phyloP scores from a whole-genome alignment of 35 echinoderm and acorn worm species.

The Apostichopus parvimensis region DNA sequence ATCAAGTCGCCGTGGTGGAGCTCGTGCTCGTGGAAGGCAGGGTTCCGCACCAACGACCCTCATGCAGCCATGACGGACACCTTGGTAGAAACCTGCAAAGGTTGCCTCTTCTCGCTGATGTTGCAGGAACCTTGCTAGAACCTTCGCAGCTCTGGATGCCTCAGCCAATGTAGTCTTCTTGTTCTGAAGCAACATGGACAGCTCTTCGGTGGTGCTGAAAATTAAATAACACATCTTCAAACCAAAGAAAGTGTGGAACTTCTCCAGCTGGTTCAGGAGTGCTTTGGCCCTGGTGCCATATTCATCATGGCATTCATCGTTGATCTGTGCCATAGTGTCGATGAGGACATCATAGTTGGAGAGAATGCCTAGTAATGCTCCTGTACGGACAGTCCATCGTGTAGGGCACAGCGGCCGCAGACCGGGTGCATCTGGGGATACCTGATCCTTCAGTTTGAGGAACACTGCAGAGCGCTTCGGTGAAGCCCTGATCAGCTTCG shows the following conservation, averaged over 20 bases:
- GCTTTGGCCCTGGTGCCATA: not conserved
- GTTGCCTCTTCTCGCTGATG: not conserved
- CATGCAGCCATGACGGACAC: not conserved
- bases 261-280: slow-evolving; percentile 1
- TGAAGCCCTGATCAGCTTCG: slow-evolving; percentile 35
- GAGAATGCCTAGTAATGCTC: slow-evolving; percentile 43
- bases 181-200: slow-evolving; percentile 12
- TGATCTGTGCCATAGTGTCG: slow-evolving; percentile 26
- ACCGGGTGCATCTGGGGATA: not conserved
- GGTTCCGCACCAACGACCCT: not conserved
- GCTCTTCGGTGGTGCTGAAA: slow-evolving; percentile 26
- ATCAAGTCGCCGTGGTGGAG: slow-evolving; percentile 5
- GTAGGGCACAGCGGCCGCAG: slow-evolving; percentile 50
- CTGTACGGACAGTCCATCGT: slow-evolving; percentile 60
- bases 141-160: not conserved
- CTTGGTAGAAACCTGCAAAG: slow-evolving; percentile 27
- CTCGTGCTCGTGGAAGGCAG: not conserved
- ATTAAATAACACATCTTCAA: slow-evolving; percentile 5
- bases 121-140: slow-evolving; percentile 5
- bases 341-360: slow-evolving; percentile 40
- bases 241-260: slow-evolving; percentile 28
- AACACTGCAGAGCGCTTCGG: not conserved
- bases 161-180: not conserved
- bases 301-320: slow-evolving; percentile 35
- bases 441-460: not conserved